Percentiles rank a stretch among this genome's conserved stretches.
These are phyloP conservation scores for Tanytarsus gracilentus DNA, from an alignment of 2,888 invertebrate species.

Conservation along the genomic window DNA sequence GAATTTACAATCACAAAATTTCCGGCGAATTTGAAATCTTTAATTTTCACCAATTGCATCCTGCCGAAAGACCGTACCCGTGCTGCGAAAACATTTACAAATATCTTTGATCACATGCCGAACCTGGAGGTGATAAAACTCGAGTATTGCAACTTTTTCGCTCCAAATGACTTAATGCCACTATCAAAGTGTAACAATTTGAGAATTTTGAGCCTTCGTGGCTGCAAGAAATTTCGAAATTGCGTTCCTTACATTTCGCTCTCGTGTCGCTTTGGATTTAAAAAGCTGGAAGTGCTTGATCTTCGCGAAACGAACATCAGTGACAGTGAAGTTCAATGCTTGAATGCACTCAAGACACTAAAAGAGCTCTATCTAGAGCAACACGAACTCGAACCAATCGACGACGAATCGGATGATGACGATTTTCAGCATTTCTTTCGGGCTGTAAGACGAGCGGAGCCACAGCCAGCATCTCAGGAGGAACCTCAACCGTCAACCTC, in stretches of 20 bases:
- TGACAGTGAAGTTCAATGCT: conserved; percentile 53
- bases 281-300: conserved; percentile 44
- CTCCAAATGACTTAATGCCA: conserved; percentile 61
- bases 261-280: conserved; percentile 60
- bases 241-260: conserved; percentile 70
- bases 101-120: conserved; percentile 38
- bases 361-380: conserved; percentile 48
- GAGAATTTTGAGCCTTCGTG: conserved; percentile 52
- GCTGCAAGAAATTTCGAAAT: conserved; percentile 58
- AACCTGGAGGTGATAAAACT: conserved; percentile 36
- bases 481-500: conserved; percentile 17
- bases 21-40: conserved; percentile 44
- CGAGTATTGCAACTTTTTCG: conserved; percentile 55
- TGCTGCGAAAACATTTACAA: conserved; percentile 35
- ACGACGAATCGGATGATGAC: conserved; percentile 30
- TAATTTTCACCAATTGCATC: conserved; percentile 6
- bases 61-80: conserved; percentile 5
- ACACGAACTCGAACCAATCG: conserved; percentile 35
- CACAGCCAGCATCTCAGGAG: not conserved
- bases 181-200: conserved; percentile 60
- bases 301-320: conserved; percentile 49
- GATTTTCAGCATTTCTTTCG: conserved; percentile 21
- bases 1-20: conserved; percentile 49
- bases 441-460: not conserved
- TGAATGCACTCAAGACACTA: conserved; percentile 46